Base-by-base conservation (phyloP, 92 coral and sea anemone species). In the Anthopleura xanthogrammica region DNA sequence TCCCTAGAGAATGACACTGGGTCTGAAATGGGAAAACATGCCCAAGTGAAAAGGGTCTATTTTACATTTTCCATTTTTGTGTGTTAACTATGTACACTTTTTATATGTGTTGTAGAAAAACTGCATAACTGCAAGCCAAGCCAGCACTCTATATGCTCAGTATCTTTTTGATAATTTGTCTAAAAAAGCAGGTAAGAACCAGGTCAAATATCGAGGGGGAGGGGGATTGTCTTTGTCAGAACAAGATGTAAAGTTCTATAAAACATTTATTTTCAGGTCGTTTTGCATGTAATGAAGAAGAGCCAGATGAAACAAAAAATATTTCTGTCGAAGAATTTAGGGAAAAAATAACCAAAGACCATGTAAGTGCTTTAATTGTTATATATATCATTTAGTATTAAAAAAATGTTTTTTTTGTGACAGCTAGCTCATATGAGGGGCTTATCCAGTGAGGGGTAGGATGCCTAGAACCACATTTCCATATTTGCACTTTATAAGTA, bases 211-310 rank as follows among this genome's bases (percentile, higher is more conserved):
- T 13, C 54, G 16, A 64, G 14, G 54, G 13, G 58, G 16, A 13
- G 58, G 16, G 14, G 13, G 5, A 46, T 5, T 46, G 36, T 46
- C 5, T 46, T 46, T 46, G 5, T 43, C 8, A 43, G 50, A 43
- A 43, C 50, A 43, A 43, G 8, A 0, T 43, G 58, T 54, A 54
- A 2, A 19, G 16, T 62, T 29, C 36, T 29, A 29, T 29, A 29
- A 29, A 29, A 29, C 36, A 29, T 19, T 62, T 62, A 20, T 81
- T 3, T 89, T 39, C 65, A 96, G 99, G 99, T 72, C 87, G 89
- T 57, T 83, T 52, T 85, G 93, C 92, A 77, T 96, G 99, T 79
- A 82, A 79, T 71, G 78, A 90, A 50, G 64, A 75, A 75, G 88
- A 85, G 41, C 43, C 74, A 65, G 91, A 48, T 17, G 77, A 82